Conservation (phyloP, 2,888 invertebrate genomes). For the Chouioia cunea region DNA sequence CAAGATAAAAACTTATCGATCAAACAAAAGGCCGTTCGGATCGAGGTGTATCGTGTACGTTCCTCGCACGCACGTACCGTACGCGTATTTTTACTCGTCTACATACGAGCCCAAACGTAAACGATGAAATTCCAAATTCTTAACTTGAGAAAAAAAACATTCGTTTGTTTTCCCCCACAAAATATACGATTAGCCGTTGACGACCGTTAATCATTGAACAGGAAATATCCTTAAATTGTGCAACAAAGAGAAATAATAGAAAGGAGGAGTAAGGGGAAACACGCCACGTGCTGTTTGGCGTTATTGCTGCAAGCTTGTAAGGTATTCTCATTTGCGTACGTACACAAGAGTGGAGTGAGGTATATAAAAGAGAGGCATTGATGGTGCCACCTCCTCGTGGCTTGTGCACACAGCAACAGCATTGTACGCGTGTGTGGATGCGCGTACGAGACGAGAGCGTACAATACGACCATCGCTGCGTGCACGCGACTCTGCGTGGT, state of each 20-base stretch:
- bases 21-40: constrained; percentile 21
- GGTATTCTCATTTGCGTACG: constrained; percentile 47
- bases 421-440: not conserved
- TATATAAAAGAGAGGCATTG: not conserved
- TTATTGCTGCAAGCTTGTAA: constrained; percentile 9
- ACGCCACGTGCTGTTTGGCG: constrained; percentile 28
- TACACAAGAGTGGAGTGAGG: constrained; percentile 21
- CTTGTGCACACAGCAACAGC: constrained; percentile 18
- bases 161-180: no score
- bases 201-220: not conserved
- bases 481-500: constrained; percentile 26
- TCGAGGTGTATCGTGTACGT: no score
- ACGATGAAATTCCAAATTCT: no score
- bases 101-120: no score
- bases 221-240: constrained; percentile 30
- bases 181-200: no score
- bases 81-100: no score
- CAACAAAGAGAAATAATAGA: constrained; percentile 1
- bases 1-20: constrained; percentile 34
- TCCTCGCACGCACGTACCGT: no score
- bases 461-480: constrained; percentile 21
- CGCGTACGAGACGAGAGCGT: constrained; percentile 5
- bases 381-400: constrained; percentile 7
- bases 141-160: no score
- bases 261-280: not conserved